These are phyloP conservation scores for Phorcus lineatus DNA, from an alignment of 2,888 invertebrate genomes.

Conservation along the genomic window DNA sequence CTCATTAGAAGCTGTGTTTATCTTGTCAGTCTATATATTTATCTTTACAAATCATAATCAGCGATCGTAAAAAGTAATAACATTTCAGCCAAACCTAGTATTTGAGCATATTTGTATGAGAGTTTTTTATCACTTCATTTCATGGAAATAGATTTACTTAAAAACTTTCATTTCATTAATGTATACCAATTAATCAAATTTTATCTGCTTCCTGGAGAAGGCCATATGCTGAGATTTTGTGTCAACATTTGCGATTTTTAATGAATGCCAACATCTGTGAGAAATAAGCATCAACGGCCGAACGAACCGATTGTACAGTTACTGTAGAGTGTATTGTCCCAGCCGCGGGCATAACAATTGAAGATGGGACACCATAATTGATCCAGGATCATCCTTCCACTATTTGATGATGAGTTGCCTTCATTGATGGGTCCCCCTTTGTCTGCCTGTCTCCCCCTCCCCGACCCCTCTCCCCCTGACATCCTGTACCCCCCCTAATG, in stretches of 20 bases:
- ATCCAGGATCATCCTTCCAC: slow-evolving; percentile 13
- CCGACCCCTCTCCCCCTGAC: not conserved
- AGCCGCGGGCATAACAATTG: slow-evolving; percentile 14
- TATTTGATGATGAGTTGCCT: slow-evolving; percentile 3
- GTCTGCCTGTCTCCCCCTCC: slow-evolving; percentile 1
- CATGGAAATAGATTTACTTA: no score
- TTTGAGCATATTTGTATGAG: no score
- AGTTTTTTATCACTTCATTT: no score
- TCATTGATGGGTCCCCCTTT: slow-evolving; percentile 20
- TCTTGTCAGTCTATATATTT: not conserved
- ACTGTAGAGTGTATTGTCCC: not conserved
- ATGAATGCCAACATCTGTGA: not conserved
- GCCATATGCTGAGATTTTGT: not conserved
- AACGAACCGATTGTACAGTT: not conserved
- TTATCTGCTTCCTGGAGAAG: not conserved
- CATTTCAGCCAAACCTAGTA: no score
- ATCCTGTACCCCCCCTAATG: not conserved
- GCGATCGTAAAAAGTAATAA: no score
- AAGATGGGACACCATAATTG: slow-evolving; percentile 20
- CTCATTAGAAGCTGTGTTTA: not conserved
- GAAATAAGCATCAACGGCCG: not conserved
- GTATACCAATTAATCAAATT: no score
- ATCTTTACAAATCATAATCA: no score
- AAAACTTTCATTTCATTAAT: no score
- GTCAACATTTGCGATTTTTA: not conserved